Evolutionary conservation across 2,113 vertebrate genomes (phyloP).

Genomic region (Sinosuthora webbiana): DNA sequence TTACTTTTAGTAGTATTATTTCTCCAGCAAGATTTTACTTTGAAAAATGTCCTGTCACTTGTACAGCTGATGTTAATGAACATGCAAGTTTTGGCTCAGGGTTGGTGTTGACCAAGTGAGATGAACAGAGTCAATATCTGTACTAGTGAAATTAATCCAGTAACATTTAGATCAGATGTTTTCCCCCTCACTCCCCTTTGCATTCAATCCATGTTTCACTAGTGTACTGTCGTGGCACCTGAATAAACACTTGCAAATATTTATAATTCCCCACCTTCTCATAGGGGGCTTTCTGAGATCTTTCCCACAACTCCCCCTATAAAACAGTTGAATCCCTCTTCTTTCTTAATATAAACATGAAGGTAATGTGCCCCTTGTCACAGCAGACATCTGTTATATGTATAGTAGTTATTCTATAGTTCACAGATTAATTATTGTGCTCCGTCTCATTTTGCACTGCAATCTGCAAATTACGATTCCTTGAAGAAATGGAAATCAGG

Average conservation of each 20-base stretch:
- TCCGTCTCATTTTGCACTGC: slow-evolving; percentile 64
- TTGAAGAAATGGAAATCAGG: slow-evolving; percentile 63
- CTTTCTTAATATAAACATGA: slow-evolving; percentile 72
- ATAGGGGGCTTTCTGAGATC: slow-evolving; percentile 37
- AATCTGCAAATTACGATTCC: slow-evolving; percentile 66
- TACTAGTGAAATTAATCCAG: slow-evolving; percentile 57
- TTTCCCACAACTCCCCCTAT: slow-evolving; percentile 48
- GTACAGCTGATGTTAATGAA: slow-evolving; percentile 41
- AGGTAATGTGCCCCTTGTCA: slow-evolving; percentile 78
- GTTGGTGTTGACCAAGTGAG: slow-evolving; percentile 39
- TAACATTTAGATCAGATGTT: slow-evolving; percentile 31
- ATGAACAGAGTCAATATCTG: slow-evolving; percentile 49
- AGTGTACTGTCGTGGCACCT: slow-evolving; percentile 68
- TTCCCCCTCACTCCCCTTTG: background rate
- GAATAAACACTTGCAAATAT: slow-evolving; percentile 71
- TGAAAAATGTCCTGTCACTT: slow-evolving; percentile 36
- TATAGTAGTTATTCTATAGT: slow-evolving; percentile 53
- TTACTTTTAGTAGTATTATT: slow-evolving; percentile 19
- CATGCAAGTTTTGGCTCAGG: slow-evolving; percentile 26
- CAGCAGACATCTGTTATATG: slow-evolving; percentile 71
- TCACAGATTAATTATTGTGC: slow-evolving; percentile 68
- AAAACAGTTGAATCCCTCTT: slow-evolving; percentile 57
- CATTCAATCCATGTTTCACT: background rate
- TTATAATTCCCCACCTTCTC: slow-evolving; percentile 68
- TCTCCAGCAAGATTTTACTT: slow-evolving; percentile 23